A percentile compares a stretch with the other conserved stretches of the same genome.
Evolutionary conservation across 1,140 invertebrate species (phyloP).

Genomic region (Tribolium castaneum): DNA sequence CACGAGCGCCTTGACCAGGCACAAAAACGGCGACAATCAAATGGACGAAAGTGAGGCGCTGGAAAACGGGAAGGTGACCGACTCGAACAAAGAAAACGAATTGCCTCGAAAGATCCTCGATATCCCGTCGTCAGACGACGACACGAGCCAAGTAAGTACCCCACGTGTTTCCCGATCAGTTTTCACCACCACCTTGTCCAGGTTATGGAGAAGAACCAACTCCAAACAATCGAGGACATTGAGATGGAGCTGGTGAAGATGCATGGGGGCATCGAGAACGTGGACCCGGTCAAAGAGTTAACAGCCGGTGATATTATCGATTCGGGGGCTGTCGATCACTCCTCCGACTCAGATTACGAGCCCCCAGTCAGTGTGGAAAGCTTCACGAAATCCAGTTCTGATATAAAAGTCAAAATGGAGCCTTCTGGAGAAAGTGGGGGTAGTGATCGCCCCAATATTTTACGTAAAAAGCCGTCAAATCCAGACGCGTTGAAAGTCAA

Average conservation of each 20-base stretch:
- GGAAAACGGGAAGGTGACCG: slow-evolving; percentile 19
- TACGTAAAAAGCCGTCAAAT: slow-evolving; percentile 6
- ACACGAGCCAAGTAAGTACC: slow-evolving; percentile 50
- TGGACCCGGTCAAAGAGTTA: slow-evolving; percentile 32
- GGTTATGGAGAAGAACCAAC: slow-evolving; percentile 45
- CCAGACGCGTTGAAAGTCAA: slow-evolving; percentile 14
- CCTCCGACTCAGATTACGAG: slow-evolving; percentile 56
- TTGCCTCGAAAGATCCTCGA: slow-evolving; percentile 58
- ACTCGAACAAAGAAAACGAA: slow-evolving; percentile 48
- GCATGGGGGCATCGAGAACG: slow-evolving; percentile 51
- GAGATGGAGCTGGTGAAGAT: slow-evolving; percentile 60
- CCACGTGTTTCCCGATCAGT: not conserved
- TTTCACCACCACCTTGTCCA: not conserved
- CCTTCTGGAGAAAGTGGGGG: not conserved
- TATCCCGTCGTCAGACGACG: slow-evolving; percentile 62
- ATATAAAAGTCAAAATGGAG: slow-evolving; percentile 25
- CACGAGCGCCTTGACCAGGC: slow-evolving; percentile 41
- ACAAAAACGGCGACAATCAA: slow-evolving; percentile 51
- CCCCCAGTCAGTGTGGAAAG: slow-evolving; percentile 44
- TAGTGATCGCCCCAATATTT: slow-evolving; percentile 25
- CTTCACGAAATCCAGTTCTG: not conserved
- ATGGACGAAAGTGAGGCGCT: slow-evolving; percentile 15
- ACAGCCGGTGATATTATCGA: slow-evolving; percentile 48
- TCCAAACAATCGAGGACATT: slow-evolving; percentile 59
- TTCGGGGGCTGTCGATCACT: slow-evolving; percentile 54